phyloP scores from a whole-genome alignment of 1,140 invertebrate genomes.

The Phortica variegata region DNA sequence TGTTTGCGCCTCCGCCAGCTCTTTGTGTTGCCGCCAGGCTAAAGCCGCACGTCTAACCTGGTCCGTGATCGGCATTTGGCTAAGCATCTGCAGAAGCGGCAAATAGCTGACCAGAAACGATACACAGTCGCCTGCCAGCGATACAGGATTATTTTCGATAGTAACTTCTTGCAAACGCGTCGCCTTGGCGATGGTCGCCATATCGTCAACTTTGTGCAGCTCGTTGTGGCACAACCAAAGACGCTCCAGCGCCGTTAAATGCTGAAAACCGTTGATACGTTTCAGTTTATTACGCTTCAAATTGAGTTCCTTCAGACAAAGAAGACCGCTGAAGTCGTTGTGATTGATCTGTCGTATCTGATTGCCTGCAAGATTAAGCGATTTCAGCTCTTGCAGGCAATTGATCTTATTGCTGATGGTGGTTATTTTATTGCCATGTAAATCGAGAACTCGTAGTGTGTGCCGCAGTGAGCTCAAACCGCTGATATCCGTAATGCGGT shows the following conservation, averaged over 20 bases:
- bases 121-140: conserved; percentile 70
- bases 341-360: conserved; percentile 73
- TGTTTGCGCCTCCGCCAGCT: conserved; percentile 67
- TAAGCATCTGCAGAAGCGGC: conserved; percentile 69
- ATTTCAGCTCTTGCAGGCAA: conserved; percentile 73
- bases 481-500: conserved; percentile 65
- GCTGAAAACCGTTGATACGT: conserved; percentile 77
- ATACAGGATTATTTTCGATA: conserved; percentile 84
- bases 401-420: conserved; percentile 59
- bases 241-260: conserved; percentile 59
- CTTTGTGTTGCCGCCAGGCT: conserved; percentile 74
- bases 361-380: conserved; percentile 89
- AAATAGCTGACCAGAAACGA: conserved; percentile 78
- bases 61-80: conserved; percentile 74
- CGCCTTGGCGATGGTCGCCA: conserved; percentile 73
- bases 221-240: conserved; percentile 57
- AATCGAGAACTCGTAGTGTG: conserved; percentile 71
- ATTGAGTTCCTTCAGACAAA: conserved; percentile 80
- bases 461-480: conserved; percentile 35
- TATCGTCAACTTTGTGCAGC: conserved; percentile 73
- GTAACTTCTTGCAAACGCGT: conserved; percentile 75
- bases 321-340: conserved; percentile 74
- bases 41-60: conserved; percentile 72
- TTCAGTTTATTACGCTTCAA: conserved; percentile 80
- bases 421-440: conserved; percentile 85